Base-by-base conservation (phyloP, 2,888 invertebrate genomes). In the Stenolophus ochropezus region DNA sequence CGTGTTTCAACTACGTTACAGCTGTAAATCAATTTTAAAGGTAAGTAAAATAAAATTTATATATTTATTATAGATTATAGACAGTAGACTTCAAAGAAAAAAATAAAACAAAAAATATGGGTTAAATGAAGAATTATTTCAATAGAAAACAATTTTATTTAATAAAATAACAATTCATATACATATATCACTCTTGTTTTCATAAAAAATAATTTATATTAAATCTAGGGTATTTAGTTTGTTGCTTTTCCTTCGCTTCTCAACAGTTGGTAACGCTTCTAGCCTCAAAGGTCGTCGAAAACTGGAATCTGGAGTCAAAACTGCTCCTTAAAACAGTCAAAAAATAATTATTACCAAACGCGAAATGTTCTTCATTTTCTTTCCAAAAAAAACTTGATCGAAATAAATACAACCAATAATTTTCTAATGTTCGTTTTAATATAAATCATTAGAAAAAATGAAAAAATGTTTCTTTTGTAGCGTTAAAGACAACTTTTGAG, bases 191-290 rank as follows among this genome's bases (percentile, higher is more conserved):
- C 6, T 8, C 4, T 49, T 51, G 20, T 51, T 16, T 25, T 16
- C 27, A 42, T 8, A 74, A 49, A 74, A 65, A 20, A 18, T 65
- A 73, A 11, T 6, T 78, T 69, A 83, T 49, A 83, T 83, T 84
- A 87, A 85, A 82, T 87, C 87, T 84, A 87, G 83, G 6, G 86
- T 85, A 78, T 87, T 86, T 14, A 87, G 82, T 82, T 84, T 85
- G 42, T 83, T 84, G 69, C 83, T 85, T 82, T 86, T 85, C 21
- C 84, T 83, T 56, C 83, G 84, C 83, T 85, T 86, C 18, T 87
- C 86, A 49, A 89, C 88, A 78, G 86, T 88, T 75, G 89, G 89
- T 85, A 89, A 84, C 8, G 89, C 89, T 84, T 89, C 88, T 21
- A 89, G 84, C 49, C 87, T 85, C 80, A 89, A 84, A 1, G 89